Evolutionary conservation across 2,888 invertebrate genomes (phyloP), one percentile per base, ranked within the genome.

Genomic region (Eilema caniola): DNA sequence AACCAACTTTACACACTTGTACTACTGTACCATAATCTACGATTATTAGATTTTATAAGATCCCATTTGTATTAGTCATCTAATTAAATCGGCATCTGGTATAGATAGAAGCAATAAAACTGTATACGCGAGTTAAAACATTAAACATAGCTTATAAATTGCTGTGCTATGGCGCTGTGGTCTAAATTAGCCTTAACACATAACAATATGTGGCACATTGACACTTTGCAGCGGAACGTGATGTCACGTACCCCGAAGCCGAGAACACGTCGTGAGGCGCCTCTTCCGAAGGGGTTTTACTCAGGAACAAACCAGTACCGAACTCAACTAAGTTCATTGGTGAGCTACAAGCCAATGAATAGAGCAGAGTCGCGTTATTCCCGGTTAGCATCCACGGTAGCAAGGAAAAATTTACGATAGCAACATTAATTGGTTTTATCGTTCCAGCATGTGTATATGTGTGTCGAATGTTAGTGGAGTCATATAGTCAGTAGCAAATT

Each of bases 241-340:
- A 88, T 82, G 86, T 95, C 95, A 96, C 95, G 95, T 96, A 96
- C 96, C 96, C 95, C 96, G 96, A 95, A 94, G 93, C 93, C 93
- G 93, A 95, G 95, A 94, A 96, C 95, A 92, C 96, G 95, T 95
- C 96, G 89, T 91, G 97, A 96, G 95, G 97, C 91, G 97, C 97
- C 96, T 98, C 98, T 96, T 98, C 98, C 92, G 98, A 98, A 90
- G 98, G 98, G 89, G 98, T 98, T 96, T 98, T 98, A 96, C 97
- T 98, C 94, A 97, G 96, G 96, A 99, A 98, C 93, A 98, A 96
- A 95, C 98, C 98, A 89, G 98, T 98, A 94, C 99, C 98, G 96
- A 99, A 98, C 96, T 99, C 99, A 95, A 98, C 98, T 96, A 99
- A 97, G 96, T 98, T 98, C 96, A 98, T 98, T 90, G 98, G 98